A percentile compares a stretch with the other conserved stretches of the same genome.
Conservation (phyloP, 2,888 invertebrate species). For the Microctonus brassicae region DNA sequence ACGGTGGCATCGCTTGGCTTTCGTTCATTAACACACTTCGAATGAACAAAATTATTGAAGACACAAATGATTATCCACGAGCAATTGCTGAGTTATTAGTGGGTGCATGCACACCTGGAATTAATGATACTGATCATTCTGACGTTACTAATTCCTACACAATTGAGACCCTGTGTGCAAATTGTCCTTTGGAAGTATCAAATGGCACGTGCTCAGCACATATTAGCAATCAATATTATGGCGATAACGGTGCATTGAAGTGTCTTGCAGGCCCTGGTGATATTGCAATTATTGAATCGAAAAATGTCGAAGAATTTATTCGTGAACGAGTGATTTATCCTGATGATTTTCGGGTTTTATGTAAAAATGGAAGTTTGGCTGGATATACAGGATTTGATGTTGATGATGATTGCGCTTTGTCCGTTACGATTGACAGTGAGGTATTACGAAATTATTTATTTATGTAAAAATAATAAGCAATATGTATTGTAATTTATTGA, state of each 20-base stretch:
- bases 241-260: constrained; percentile 74
- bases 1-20: constrained; percentile 77
- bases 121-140: constrained; percentile 70
- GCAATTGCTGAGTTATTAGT: constrained; percentile 73
- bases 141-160: constrained; percentile 31
- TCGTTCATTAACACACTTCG: constrained; percentile 75
- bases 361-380: constrained; percentile 75
- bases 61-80: constrained; percentile 74
- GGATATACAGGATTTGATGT: constrained; percentile 70
- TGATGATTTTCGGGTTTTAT: constrained; percentile 72
- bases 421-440: constrained; percentile 75
- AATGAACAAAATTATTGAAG: constrained; percentile 69
- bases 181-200: constrained; percentile 48
- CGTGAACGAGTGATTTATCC: constrained; percentile 60
- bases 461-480: not conserved
- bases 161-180: constrained; percentile 49
- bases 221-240: constrained; percentile 72
- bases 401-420: constrained; percentile 73
- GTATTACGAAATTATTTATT: too few relatives aligned
- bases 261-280: constrained; percentile 74
- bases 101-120: constrained; percentile 76
- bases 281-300: constrained; percentile 75
- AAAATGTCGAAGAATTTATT: constrained; percentile 70
- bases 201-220: constrained; percentile 72
- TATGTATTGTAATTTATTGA: not conserved